Conservation (phyloP, 1,140 invertebrate genomes). For the Rhagoletis zephyria region DNA sequence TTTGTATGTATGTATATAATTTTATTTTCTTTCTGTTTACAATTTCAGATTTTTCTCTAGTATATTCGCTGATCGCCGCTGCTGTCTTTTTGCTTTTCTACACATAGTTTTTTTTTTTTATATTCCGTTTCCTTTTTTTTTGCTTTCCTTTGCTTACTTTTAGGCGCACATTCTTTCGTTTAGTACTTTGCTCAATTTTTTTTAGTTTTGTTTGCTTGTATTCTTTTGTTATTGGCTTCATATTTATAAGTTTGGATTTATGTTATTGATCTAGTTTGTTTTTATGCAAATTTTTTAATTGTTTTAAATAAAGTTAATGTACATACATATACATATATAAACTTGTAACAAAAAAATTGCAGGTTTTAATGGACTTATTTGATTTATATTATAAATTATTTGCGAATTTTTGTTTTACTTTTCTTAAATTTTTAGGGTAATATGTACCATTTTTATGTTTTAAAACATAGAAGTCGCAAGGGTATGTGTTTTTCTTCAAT, state of each 20-base stretch:
- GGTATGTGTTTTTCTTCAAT: too few species aligned
- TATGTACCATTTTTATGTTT: too few species aligned
- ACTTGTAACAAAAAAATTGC: slow-evolving; percentile 10
- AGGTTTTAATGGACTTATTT: too few species aligned
- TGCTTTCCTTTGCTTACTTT: not conserved
- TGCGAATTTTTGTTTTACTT: too few species aligned
- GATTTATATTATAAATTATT: too few species aligned
- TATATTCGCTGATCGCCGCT: not conserved
- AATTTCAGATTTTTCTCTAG: not conserved
- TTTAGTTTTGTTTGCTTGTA: not conserved
- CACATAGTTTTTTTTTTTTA: not conserved
- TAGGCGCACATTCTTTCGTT: slow-evolving; percentile 18
- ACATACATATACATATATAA: not conserved
- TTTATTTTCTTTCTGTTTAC: not conserved
- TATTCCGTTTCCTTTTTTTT: not conserved
- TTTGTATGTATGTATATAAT: slow-evolving; percentile 22
- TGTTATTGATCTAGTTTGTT: not conserved
- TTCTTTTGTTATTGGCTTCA: not conserved
- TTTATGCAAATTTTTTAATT: not conserved
- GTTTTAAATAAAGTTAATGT: not conserved
- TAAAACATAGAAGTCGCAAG: too few species aligned
- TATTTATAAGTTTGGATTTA: not conserved
- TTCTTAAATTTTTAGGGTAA: too few species aligned
- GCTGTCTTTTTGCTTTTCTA: not conserved
- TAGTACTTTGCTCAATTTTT: not conserved